Evolutionary conservation across 2,888 invertebrate genomes (phyloP), one percentile per base, ranked within the genome.

Genomic region (Latrodectus hesperus): DNA sequence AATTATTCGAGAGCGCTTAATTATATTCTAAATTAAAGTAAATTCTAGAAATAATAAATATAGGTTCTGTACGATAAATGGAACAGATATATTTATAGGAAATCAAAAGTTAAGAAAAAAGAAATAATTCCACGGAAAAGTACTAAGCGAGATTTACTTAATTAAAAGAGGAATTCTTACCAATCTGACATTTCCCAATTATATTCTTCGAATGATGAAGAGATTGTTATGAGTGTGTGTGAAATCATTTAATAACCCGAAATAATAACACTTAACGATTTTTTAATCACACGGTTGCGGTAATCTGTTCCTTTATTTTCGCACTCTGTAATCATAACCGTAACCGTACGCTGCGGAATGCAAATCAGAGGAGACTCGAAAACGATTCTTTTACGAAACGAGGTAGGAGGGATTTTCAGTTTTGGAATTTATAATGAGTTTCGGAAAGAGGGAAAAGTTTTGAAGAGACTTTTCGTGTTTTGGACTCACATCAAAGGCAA

Each of bases 241-340:
- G 73, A 16, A 73, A 73, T 52, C 26, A 49, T 53, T 73, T 73
- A 73, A 73, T 73, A 49, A 52, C n/a, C 53, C 14, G 22, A 14
- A 73, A 73, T 84, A 84, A 84, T 84, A 84, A 84, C 73, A 84
- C 77, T 84, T 84, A 84, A 84, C 78, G 78, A 71, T 78, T 76
- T 84, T 84, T 84, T 84, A 84, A 84, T 84, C 77, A 84, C 76
- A 78, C 26, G 38, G 10, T 78, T 70, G 22, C 10, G 68, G 55
- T 16, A 49, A 49, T 38, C 77, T 73, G 71, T 73, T 72, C 77
- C 77, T 67, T 52, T 71, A 78, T 53, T 84, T 84, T 84, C 77
- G 53, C 84, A 38, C 84, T 49, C 52, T 64, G 12, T 83, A 83
- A 83, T 83, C 83, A 72, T 52, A 60, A 38, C 60, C 14, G 76